Evolutionary conservation across 2,797 vertebrate species (phyloP).

Genomic region (Rousettus madagascariensis): DNA sequence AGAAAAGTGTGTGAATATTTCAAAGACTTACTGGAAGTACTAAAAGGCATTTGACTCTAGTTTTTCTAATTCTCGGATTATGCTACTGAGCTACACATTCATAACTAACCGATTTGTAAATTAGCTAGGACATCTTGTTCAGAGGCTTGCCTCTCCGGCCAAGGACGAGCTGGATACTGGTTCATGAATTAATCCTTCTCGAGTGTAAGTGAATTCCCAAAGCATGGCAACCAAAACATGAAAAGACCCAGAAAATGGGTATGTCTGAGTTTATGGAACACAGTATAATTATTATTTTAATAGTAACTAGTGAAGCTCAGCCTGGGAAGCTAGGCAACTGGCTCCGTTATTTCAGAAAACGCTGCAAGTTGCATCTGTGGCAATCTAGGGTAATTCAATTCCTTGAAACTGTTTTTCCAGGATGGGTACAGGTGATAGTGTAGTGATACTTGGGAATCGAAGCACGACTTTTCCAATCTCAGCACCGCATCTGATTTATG

Average conservation of each 20-base stretch:
- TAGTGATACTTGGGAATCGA: neutral
- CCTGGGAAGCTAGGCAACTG: neutral
- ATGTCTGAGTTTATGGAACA: neutral
- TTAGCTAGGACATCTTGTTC: neutral
- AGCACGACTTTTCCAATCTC: neutral
- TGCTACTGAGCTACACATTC: neutral
- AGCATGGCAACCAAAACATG: neutral
- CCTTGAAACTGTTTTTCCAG: neutral
- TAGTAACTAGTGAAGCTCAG: neutral
- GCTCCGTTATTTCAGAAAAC: neutral
- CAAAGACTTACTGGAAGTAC: neutral
- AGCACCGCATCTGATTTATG: neutral
- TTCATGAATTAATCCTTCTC: neutral
- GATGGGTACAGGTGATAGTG: neutral
- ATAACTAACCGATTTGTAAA: neutral
- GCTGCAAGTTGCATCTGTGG: neutral
- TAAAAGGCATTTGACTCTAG: neutral
- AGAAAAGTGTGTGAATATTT: neutral
- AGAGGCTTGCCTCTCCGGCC: neutral
- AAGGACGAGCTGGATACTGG: neutral
- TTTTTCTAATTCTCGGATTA: neutral
- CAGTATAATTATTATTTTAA: neutral
- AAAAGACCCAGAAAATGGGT: neutral
- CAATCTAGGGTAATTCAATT: neutral
- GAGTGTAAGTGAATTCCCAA: neutral